Conservation (phyloP, 2,113 vertebrate genomes). For the Chaetodon trifascialis region DNA sequence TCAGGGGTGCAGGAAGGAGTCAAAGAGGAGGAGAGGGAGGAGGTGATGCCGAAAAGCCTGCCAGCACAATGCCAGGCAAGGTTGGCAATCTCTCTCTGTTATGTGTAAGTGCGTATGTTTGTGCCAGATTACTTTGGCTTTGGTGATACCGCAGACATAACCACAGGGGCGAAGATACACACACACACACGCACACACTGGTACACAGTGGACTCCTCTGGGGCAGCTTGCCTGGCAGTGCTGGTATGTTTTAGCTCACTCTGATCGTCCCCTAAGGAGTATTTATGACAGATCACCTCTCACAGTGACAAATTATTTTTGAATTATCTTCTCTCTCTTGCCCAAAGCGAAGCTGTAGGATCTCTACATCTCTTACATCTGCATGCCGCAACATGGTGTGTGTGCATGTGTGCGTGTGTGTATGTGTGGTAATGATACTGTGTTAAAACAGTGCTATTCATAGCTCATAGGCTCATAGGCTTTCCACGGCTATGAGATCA, state of each 20-base stretch:
- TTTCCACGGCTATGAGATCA: constrained; percentile 17
- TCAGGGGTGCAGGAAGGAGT: constrained; percentile 71
- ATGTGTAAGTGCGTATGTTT: constrained; percentile 42
- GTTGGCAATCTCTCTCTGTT: constrained; percentile 43
- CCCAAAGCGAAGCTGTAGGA: constrained; percentile 44
- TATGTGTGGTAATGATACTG: constrained; percentile 4
- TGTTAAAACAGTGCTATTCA: constrained; percentile 36
- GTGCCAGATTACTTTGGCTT: constrained; percentile 67
- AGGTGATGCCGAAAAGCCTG: constrained; percentile 71
- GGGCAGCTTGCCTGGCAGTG: constrained; percentile 36
- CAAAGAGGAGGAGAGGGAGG: constrained; percentile 46
- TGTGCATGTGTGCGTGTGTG: constrained; percentile 16
- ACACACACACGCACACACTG: constrained; percentile 28
- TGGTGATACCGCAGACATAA: constrained; percentile 53
- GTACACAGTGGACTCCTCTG: constrained; percentile 15
- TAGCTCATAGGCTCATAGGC: constrained; percentile 4
- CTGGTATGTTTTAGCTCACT: constrained; percentile 41
- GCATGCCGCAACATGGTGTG: constrained; percentile 25
- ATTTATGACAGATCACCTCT: constrained; percentile 64
- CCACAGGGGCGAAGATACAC: constrained; percentile 36
- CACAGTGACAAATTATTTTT: constrained; percentile 52
- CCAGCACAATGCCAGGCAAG: constrained; percentile 63
- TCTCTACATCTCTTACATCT: constrained; percentile 47
- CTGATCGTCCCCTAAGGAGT: constrained; percentile 36
- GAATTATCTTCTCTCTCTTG: constrained; percentile 50